Evolutionary conservation across 2,888 invertebrate genomes (phyloP), one percentile per base, ranked within the genome.

Genomic region (Erebia palarica): DNA sequence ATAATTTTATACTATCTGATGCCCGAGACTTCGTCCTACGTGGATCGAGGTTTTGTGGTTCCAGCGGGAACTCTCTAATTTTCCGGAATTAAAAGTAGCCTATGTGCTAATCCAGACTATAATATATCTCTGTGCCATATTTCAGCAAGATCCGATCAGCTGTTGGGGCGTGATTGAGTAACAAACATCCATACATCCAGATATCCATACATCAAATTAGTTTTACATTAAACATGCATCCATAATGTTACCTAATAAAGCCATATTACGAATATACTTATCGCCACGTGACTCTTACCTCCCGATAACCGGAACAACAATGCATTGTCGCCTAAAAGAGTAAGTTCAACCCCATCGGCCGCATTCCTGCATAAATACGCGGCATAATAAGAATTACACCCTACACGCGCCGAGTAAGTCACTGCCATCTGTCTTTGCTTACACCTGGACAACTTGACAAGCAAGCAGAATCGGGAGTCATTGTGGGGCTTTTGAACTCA

Each of bases 391-490:
- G 75, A 75, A 77, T 76, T 75, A 77, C 78, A 78, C 78, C 75
- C 78, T 75, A 76, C 75, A 71, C 72, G 75, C 66, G 66, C 51
- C 75, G 60, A 75, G 78, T 81, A 81, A 80, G 79, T 75, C 80
- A 80, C 80, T 73, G 79, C 78, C 83, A 83, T 84, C 83, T 84
- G 83, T 81, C 81, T 79, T 76, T 73, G 63, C 75, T 76, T 73
- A 74, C 82, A 83, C 83, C 83, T 83, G 82, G 81, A 58, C 69
- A 55, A 65, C 57, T 70, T 63, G 57, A 36, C 59, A 42, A 27
- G 60, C 36, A 60, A 59, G 59, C 59, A 70, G 36, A 59, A 51
- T 59, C 59, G 16, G 65, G 18, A 65, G 11, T 27, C n/a, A 53
- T 27, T 21, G 13, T 7, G 55, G 36, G 36, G 64, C 18, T 51